A percentile compares a stretch with the other conserved stretches of the same genome.
Evolutionary conservation across 2,113 vertebrate species (phyloP).

Genomic region (Pangasianodon gigas): DNA sequence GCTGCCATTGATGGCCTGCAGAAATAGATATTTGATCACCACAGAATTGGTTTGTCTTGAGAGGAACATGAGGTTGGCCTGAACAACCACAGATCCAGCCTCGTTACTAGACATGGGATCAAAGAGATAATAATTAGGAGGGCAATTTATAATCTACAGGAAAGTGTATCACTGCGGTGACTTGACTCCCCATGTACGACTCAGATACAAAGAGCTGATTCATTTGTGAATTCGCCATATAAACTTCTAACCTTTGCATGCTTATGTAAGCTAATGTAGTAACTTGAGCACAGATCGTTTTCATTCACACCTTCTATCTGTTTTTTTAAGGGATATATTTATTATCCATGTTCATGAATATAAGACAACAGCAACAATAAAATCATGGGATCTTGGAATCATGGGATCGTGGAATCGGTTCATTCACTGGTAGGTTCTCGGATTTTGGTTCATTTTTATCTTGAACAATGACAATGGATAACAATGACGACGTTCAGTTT

Average conservation of each 20-base stretch:
- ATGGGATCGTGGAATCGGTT: too few relatives aligned
- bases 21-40: background rate
- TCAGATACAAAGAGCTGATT: background rate
- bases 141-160: background rate
- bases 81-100: conserved; percentile 57
- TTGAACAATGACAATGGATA: too few relatives aligned
- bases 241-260: background rate
- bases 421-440: too few relatives aligned
- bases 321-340: too few relatives aligned
- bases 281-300: background rate
- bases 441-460: too few relatives aligned
- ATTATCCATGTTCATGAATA: too few relatives aligned
- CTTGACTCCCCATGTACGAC: background rate
- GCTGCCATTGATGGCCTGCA: accelerated
- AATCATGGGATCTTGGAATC: too few relatives aligned
- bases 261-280: background rate
- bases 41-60: accelerated
- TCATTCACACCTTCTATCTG: too few relatives aligned
- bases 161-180: too few relatives aligned
- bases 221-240: background rate
- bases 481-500: too few relatives aligned
- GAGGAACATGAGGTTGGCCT: conserved; percentile 48
- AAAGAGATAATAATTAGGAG: background rate
- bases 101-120: conserved; percentile 45
- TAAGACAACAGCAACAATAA: too few relatives aligned